Base-by-base conservation (phyloP, 2,797 vertebrate genomes). In the Periophthalmus magnuspinnatus region DNA sequence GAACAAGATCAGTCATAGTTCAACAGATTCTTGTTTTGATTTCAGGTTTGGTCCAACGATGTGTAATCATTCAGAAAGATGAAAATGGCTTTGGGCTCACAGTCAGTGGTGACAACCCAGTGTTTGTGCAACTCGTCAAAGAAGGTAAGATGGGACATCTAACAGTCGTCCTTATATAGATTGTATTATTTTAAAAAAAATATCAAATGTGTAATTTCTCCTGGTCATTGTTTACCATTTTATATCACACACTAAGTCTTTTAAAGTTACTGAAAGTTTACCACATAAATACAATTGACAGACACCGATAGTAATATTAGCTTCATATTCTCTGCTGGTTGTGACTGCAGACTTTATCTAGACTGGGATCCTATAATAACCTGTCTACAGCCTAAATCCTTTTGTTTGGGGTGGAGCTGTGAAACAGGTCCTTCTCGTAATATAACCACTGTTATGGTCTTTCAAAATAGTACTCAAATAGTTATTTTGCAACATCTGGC, bases 41-140 rank as follows among this genome's bases (percentile, higher is more conserved):
- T 70, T 24, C 91, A 99, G 98, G 98, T 93, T 96, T 99, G 78
- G 97, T 99, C 90, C 98, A 98, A 74, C 94, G 98, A 82, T 99
- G 98, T 79, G 97, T 99, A 75, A 96, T 99, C 91, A 98, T 99
- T 91, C 97, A 99, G 88, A 94, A 96, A 88, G 97, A 99, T 93
- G 96, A 98, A 87, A 97, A 98, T 90, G 98, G 98, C 86, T 99
- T 99, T 83, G 98, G 97, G 87, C 93, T 99, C 92, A 99, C 98
- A 1, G 97, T 99, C 93, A 99, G 98, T 62, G 97, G 98, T 78
- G 98, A 99, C 93, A 99, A 99, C 91, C 98, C 98, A 48, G 98
- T 99, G 85, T 99, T 99, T 88, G 97, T 99, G 89, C 98, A 99
- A 91, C 97, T 97, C 5, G 97, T 99, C 90, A 99, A 97, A 93